Conservation (phyloP, 1,140 invertebrate species). For the Ylistrum balloti region DNA sequence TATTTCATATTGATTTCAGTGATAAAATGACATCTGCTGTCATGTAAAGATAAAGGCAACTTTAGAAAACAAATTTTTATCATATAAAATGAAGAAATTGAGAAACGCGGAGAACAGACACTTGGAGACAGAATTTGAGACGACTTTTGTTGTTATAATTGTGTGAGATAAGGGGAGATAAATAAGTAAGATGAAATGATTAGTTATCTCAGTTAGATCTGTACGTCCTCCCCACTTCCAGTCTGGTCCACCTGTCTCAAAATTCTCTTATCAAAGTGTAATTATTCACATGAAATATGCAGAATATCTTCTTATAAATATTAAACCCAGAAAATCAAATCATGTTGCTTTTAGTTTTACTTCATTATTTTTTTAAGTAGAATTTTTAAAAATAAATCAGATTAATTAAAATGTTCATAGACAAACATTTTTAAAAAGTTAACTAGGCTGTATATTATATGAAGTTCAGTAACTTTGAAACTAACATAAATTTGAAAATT, state of each 20-base stretch:
- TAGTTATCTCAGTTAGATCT: not conserved
- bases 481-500: not conserved
- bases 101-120: not conserved
- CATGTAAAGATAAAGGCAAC: not conserved
- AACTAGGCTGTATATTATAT: not conserved
- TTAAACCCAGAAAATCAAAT: not conserved
- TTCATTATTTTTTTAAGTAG: not conserved
- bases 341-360: too few relatives aligned
- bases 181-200: not conserved
- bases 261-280: not conserved
- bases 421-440: not conserved
- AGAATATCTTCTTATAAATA: not conserved
- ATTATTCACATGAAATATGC: not conserved
- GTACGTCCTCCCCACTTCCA: not conserved
- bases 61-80: too few relatives aligned
- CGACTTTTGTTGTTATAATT: not conserved
- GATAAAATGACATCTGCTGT: constrained; percentile 12
- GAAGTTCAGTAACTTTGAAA: not conserved
- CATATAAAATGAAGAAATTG: not conserved
- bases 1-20: constrained; percentile 2
- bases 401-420: not conserved
- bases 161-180: not conserved
- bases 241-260: not conserved
- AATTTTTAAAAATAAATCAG: not conserved
- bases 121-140: not conserved